phyloP scores from a whole-genome alignment of 2,113 vertebrate species.

The Myanophis thanlyinensis region DNA sequence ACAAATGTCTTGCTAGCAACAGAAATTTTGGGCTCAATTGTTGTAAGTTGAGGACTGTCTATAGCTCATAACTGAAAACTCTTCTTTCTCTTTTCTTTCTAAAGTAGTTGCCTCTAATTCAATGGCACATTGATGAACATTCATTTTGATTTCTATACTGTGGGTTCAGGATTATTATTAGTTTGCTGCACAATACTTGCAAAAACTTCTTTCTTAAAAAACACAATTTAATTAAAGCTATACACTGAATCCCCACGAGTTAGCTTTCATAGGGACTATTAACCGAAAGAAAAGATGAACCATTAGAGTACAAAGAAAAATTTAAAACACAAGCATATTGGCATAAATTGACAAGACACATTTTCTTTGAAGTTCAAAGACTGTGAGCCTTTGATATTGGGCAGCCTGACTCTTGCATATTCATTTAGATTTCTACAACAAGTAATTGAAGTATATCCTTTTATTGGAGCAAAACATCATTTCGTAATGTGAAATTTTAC shows the following conservation, averaged over 20 bases:
- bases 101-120: neutral
- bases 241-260: neutral
- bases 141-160: neutral
- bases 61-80: neutral
- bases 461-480: neutral
- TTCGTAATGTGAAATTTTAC: neutral
- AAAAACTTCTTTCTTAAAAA: neutral
- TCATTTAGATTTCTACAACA: neutral
- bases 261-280: neutral
- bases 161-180: neutral
- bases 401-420: constrained; percentile 10
- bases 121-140: neutral
- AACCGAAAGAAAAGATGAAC: neutral
- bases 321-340: constrained; percentile 1
- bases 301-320: neutral
- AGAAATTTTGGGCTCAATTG: neutral
- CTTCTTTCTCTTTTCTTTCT: neutral
- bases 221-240: neutral
- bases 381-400: neutral
- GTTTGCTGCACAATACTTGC: neutral
- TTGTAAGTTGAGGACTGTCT: neutral
- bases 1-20: neutral
- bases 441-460: neutral
- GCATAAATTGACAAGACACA: neutral
- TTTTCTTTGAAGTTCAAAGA: neutral